Base-by-base conservation (phyloP, 2,113 vertebrate species). In the Lichenostomus cassidix region DNA sequence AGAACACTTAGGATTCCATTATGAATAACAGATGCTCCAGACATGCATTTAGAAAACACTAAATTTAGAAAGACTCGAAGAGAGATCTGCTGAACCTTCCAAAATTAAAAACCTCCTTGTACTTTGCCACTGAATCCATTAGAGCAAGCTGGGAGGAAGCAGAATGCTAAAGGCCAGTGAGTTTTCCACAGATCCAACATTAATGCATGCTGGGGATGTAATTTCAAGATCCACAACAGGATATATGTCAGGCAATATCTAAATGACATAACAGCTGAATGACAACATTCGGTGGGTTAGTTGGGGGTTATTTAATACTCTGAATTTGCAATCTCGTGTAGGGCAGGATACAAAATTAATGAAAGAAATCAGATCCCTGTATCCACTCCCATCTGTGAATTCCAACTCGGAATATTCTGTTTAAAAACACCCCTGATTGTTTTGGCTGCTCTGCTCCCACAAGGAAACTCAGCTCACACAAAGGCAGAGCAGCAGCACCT, bases 261-360 rank as follows among this genome's bases (percentile, higher is more conserved):
- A 37, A 0, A 27, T 8, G 13, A 49, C 15, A 75, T 19, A 11
- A 21, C 0, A 60, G 15, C 27, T 10, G 33, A 69, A 53, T 23
- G 63, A 49, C 73, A 77, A 10, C 73, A 33, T 50, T 37, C 41
- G 33, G 53, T 20, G 22, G 2, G 12, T 9, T 68, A 9, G 21
- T 10, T 50, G 19, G 44, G 77, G 49, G 39, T 80, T 73, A 44
- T 83, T 90, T 17, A 55, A 71, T 5, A 33, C 15, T 46, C 44
- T 7, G 52, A 28, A 44, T 55, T 19, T 6, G 52, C 27, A 59
- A 9, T 3, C 37, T n/a, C 24, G 46, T 6, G 16, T 3, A 20
- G 15, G 46, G 70, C 29, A 14, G n/a, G 29, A 65, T 18, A 27
- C 15, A 78, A 52, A 84, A 92, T 9, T 35, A 7, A 91, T 20